phyloP scores from a whole-genome alignment of 1,140 invertebrate genomes.

The Liolophura sinensis region DNA sequence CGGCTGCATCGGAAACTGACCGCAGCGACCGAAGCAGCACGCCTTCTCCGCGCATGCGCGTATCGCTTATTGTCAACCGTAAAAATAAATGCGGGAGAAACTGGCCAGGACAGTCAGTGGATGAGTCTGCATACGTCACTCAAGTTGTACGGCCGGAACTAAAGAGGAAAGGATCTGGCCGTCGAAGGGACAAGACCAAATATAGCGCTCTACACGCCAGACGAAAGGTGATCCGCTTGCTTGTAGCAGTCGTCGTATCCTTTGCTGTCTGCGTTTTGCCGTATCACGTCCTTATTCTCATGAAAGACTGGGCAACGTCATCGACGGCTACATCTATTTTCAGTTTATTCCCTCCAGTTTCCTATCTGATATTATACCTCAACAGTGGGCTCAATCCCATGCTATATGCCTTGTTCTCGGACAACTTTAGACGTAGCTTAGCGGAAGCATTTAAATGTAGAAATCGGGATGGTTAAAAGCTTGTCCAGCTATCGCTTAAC shows the following conservation, averaged over 20 bases:
- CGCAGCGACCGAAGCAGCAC: too few species aligned
- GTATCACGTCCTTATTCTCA: conserved; percentile 80
- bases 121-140: too few species aligned
- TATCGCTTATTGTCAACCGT: too few species aligned
- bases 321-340: conserved; percentile 66
- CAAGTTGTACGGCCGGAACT: too few species aligned
- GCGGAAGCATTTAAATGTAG: conserved; percentile 32
- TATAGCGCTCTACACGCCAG: conserved; percentile 43
- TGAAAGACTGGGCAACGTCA: conserved; percentile 62
- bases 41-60: too few species aligned
- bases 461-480: too few species aligned
- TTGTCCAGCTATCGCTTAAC: too few species aligned
- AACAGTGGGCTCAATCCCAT: conserved; percentile 85
- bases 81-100: too few species aligned
- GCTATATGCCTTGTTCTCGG: conserved; percentile 81
- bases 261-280: conserved; percentile 85
- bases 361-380: conserved; percentile 80
- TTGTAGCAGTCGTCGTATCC: conserved; percentile 79
- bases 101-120: too few species aligned
- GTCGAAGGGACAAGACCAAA: too few species aligned
- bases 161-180: too few species aligned
- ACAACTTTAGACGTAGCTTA: conserved; percentile 61
- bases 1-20: too few species aligned
- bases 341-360: conserved; percentile 77
- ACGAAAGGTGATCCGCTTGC: conserved; percentile 67